Evolutionary conservation across 1,140 invertebrate genomes (phyloP).

Genomic region (Temnothorax longispinosus): DNA sequence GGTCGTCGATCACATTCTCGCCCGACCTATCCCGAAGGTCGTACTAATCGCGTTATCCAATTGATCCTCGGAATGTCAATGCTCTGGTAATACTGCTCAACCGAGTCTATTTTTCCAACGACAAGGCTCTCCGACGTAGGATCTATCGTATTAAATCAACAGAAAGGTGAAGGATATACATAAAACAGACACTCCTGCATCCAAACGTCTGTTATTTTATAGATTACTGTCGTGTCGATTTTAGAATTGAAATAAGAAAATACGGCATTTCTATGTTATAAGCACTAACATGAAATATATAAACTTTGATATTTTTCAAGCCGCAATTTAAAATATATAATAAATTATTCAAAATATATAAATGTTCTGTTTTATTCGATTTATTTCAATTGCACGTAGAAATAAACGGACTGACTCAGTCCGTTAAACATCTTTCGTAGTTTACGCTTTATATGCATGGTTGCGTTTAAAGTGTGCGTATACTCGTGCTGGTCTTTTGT

Average conservation of each 20-base stretch:
- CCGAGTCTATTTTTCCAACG: background rate
- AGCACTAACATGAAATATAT: background rate
- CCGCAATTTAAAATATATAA: background rate
- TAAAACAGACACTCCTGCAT: background rate
- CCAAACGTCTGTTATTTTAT: background rate
- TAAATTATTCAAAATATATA: too few species aligned
- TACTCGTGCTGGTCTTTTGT: background rate
- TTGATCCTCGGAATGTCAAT: constrained; percentile 56
- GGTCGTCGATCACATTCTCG: constrained; percentile 46
- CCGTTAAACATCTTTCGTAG: background rate
- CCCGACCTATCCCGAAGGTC: constrained; percentile 41
- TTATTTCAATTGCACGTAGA: background rate
- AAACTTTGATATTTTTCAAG: background rate
- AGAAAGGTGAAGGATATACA: background rate
- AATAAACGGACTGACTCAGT: background rate
- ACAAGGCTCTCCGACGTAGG: background rate
- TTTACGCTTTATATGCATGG: background rate
- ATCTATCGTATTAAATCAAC: background rate
- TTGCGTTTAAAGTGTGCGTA: constrained; percentile 14
- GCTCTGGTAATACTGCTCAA: constrained; percentile 12
- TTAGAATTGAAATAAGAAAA: background rate
- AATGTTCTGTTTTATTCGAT: background rate
- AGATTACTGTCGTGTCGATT: background rate
- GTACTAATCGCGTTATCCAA: constrained; percentile 57
- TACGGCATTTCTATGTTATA: background rate